Percentiles rank a stretch among this genome's conserved stretches.
These are phyloP conservation scores for Tyria jacobaeae DNA, from an alignment of 2,888 invertebrate species.

Conservation along the genomic window DNA sequence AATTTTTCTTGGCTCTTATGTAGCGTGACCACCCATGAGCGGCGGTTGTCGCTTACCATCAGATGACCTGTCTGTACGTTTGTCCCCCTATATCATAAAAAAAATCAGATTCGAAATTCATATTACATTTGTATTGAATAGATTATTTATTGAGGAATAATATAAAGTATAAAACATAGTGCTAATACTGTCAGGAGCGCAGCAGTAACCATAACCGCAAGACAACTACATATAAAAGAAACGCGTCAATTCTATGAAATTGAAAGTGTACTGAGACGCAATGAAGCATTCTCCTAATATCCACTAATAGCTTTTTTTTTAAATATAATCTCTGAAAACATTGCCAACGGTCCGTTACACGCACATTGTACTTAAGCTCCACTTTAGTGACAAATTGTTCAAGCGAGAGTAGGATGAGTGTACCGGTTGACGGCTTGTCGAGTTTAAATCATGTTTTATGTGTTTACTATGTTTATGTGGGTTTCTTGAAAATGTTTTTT, in stretches of 20 bases:
- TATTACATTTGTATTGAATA: too few species aligned
- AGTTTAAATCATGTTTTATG: constrained; percentile 23
- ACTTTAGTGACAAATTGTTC: constrained; percentile 37
- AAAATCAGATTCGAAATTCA: too few species aligned
- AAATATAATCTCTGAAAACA: constrained; percentile 43
- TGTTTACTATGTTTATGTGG: constrained; percentile 17
- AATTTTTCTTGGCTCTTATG: too few species aligned
- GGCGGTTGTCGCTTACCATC: too few species aligned
- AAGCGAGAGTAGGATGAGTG: constrained; percentile 29
- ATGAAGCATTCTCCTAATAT: constrained; percentile 22
- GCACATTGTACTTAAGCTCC: constrained; percentile 26
- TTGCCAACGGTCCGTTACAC: constrained; percentile 29
- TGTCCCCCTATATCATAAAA: too few species aligned
- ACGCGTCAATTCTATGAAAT: not conserved
- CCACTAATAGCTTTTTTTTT: constrained; percentile 30
- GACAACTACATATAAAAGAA: too few species aligned
- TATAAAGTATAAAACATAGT: too few species aligned
- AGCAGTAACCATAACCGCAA: too few species aligned
- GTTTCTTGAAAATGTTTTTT: constrained; percentile 2
- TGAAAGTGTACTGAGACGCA: constrained; percentile 2
- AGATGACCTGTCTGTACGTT: too few species aligned
- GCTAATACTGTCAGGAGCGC: too few species aligned
- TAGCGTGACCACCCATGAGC: too few species aligned
- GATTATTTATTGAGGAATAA: too few species aligned
- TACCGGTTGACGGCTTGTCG: constrained; percentile 18